Conservation (phyloP, 2,113 vertebrate genomes). For the Procavia capensis region DNA sequence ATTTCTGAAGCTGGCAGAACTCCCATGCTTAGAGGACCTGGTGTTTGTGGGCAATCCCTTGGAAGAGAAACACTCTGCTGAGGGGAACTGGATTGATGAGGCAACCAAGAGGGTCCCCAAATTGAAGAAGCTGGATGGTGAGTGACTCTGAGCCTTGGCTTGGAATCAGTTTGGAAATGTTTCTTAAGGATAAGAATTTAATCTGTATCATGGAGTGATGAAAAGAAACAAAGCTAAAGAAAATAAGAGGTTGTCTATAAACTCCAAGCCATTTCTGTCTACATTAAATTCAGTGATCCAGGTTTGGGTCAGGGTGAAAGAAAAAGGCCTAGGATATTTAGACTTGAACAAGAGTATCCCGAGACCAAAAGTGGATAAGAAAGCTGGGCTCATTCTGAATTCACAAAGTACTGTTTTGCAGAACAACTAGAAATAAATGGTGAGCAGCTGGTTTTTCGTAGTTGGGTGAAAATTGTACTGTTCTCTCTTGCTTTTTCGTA, state of each 20-base stretch:
- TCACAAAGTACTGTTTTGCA: slow-evolving; percentile 21
- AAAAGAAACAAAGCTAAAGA: slow-evolving; percentile 27
- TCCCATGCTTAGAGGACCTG: slow-evolving; percentile 93
- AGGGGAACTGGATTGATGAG: slow-evolving; percentile 95
- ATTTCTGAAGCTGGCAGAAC: slow-evolving; percentile 94
- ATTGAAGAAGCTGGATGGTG: slow-evolving; percentile 97
- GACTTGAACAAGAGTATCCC: background rate
- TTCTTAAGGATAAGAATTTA: background rate
- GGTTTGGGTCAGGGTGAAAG: background rate
- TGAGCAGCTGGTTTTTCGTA: slow-evolving; percentile 29
- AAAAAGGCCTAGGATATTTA: slow-evolving; percentile 25
- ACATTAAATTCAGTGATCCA: background rate
- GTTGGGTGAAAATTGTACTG: background rate
- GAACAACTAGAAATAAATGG: slow-evolving; percentile 12
- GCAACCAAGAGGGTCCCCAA: slow-evolving; percentile 93
- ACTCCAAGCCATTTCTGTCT: slow-evolving; percentile 26
- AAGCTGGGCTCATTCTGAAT: slow-evolving; percentile 17
- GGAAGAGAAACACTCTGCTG: slow-evolving; percentile 93
- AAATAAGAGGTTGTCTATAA: background rate
- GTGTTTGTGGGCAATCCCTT: slow-evolving; percentile 98
- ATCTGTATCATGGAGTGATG: background rate
- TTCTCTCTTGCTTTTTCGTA: background rate
- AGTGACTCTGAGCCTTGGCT: slow-evolving; percentile 66
- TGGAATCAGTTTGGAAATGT: background rate
- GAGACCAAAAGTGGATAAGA: slow-evolving; percentile 33